phyloP scores from a whole-genome alignment of 2,797 vertebrate species.

The Salarias fasciatus region DNA sequence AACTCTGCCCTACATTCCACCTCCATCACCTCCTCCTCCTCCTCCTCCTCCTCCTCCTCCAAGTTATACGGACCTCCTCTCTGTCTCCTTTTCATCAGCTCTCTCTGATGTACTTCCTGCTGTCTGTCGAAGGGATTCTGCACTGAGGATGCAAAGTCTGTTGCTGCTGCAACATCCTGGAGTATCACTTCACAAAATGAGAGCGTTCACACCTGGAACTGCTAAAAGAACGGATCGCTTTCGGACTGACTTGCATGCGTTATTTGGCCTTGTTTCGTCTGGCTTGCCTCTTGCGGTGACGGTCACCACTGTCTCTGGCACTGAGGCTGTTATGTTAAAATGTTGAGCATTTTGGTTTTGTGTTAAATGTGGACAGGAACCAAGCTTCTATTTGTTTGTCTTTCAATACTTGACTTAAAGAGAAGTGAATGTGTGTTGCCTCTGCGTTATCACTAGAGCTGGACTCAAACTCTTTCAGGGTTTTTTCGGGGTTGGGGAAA shows the following conservation, averaged over 20 bases:
- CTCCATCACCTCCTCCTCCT: slow-evolving; percentile 36
- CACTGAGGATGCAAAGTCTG: slow-evolving; percentile 36
- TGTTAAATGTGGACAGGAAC: slow-evolving; percentile 62
- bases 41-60: slow-evolving; percentile 36
- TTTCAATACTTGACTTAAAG: slow-evolving; percentile 40
- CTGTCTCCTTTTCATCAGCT: slow-evolving; percentile 51
- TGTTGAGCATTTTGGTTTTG: neutral
- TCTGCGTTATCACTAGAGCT: slow-evolving; percentile 74
- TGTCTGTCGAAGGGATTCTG: slow-evolving; percentile 33
- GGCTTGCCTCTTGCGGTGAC: slow-evolving; percentile 7
- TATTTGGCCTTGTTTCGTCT: slow-evolving; percentile 20
- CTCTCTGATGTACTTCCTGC: slow-evolving; percentile 34
- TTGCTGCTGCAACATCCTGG: slow-evolving; percentile 36
- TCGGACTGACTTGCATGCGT: slow-evolving; percentile 62
- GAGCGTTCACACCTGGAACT: neutral
- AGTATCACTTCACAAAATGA: neutral
- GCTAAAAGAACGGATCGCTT: slow-evolving; percentile 5
- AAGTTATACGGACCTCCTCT: slow-evolving; percentile 53
- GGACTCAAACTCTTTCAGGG: slow-evolving; percentile 73
- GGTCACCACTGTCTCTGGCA: neutral
- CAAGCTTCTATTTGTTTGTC: slow-evolving; percentile 59
- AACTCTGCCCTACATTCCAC: slow-evolving; percentile 84
- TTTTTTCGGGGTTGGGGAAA: slow-evolving; percentile 4
- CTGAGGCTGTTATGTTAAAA: slow-evolving; percentile 46
- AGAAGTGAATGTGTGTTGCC: slow-evolving; percentile 51